A percentile compares a stretch with the other conserved stretches of the same genome.
Evolutionary conservation across 2,888 invertebrate genomes (phyloP).

Genomic region (Thyatira batis): DNA sequence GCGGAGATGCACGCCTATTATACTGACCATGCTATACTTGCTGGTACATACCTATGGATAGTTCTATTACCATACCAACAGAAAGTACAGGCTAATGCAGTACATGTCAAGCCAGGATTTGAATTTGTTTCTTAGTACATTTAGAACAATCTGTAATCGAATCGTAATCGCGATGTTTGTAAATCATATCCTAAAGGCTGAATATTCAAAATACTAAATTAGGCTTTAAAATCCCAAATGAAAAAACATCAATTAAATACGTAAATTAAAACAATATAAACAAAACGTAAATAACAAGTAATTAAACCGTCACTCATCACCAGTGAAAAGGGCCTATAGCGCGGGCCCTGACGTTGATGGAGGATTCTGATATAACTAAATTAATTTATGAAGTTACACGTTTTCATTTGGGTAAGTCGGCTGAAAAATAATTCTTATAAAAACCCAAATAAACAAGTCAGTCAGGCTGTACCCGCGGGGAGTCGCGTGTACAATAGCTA

Average conservation of each 20-base stretch:
- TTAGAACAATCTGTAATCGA: constrained; percentile 3
- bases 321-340: constrained; percentile 38
- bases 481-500: constrained; percentile 42
- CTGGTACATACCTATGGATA: constrained; percentile 1
- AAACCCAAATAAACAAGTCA: constrained; percentile 13
- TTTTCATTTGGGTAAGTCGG: constrained; percentile 11
- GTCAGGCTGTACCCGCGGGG: constrained; percentile 26
- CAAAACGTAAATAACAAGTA: constrained; percentile 40
- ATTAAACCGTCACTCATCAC: constrained; percentile 51
- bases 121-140: background rate
- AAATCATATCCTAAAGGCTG: too few relatives aligned
- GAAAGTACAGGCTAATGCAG: background rate
- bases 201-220: too few relatives aligned
- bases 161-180: background rate
- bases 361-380: constrained; percentile 46
- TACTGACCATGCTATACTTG: constrained; percentile 42
- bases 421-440: constrained; percentile 6
- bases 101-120: too few relatives aligned
- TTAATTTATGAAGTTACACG: constrained; percentile 40
- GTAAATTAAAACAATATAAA: constrained; percentile 39
- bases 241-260: constrained; percentile 27
- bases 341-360: constrained; percentile 41
- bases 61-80: background rate
- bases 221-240: background rate
- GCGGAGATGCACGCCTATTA: constrained; percentile 63